Conservation (phyloP, 1,140 invertebrate genomes). For the Adoxophyes honmai region DNA sequence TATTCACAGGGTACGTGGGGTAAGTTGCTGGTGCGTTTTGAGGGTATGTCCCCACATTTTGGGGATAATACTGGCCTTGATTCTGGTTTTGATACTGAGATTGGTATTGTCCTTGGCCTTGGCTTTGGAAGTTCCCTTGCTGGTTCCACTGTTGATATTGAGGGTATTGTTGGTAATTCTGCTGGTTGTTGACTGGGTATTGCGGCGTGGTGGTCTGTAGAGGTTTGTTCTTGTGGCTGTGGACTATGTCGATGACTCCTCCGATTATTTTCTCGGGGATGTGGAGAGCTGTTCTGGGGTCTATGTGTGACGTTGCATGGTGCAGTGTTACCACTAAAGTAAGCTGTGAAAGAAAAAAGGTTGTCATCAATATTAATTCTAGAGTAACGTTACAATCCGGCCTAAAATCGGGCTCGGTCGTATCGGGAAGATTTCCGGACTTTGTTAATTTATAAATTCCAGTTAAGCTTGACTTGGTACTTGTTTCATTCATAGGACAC, state of each 20-base stretch:
- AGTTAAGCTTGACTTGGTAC: too few species aligned
- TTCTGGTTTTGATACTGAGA: constrained; percentile 18
- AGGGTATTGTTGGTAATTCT: constrained; percentile 19
- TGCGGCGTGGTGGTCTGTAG: background rate
- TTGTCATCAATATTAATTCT: too few species aligned
- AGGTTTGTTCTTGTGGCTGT: constrained; percentile 62
- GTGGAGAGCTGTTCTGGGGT: constrained; percentile 39
- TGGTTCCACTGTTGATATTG: constrained; percentile 30
- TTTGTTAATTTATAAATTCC: too few species aligned
- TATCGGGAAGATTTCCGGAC: too few species aligned
- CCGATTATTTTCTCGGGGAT: constrained; percentile 65
- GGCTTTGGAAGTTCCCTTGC: constrained; percentile 17
- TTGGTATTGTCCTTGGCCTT: constrained; percentile 33
- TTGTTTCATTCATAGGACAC: too few species aligned
- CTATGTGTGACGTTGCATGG: constrained; percentile 24
- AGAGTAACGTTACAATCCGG: too few species aligned
- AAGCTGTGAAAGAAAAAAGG: constrained; percentile 33
- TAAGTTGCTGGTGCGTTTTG: background rate
- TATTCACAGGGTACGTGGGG: background rate
- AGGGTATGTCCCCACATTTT: background rate
- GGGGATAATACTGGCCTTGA: constrained; percentile 1
- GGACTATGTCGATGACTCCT: constrained; percentile 62
- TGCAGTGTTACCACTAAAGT: constrained; percentile 22
- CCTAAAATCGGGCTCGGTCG: too few species aligned
- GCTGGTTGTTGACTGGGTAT: background rate